Percentiles rank a stretch among this genome's conserved stretches.
Conservation (phyloP, 2,888 invertebrate species). For the Cosmia pyralina region DNA sequence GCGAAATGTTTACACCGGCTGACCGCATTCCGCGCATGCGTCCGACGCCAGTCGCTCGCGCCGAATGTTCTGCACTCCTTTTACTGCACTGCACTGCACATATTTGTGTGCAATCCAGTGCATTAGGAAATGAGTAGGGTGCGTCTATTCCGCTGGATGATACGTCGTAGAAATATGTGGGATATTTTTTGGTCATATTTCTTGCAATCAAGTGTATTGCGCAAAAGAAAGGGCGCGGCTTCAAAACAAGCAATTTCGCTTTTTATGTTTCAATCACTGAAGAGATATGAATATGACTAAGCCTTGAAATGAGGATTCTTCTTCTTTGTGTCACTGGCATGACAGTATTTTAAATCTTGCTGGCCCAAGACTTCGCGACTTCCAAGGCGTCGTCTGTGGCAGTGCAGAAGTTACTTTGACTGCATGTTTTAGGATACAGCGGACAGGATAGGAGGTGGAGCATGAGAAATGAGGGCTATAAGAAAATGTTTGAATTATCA, state of each 20-base stretch:
- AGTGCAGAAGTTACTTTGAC: background rate
- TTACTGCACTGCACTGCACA: slow-evolving; percentile 59
- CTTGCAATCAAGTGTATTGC: background rate
- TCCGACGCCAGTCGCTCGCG: slow-evolving; percentile 63
- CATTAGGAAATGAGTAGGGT: slow-evolving; percentile 63
- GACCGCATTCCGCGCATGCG: slow-evolving; percentile 80
- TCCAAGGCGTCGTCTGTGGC: background rate
- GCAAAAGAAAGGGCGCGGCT: no score
- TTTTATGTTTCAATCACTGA: background rate
- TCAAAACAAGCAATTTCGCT: background rate
- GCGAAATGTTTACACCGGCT: slow-evolving; percentile 71
- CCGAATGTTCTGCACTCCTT: slow-evolving; percentile 63
- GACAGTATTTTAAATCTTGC: background rate
- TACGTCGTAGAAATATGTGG: slow-evolving; percentile 3
- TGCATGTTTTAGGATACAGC: background rate
- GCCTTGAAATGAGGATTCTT: background rate
- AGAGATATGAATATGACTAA: background rate
- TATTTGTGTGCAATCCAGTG: slow-evolving; percentile 60
- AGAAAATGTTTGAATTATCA: background rate
- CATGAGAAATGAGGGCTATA: background rate
- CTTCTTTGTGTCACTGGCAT: background rate
- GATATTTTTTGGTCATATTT: background rate
- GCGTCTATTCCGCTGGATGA: slow-evolving; percentile 47
- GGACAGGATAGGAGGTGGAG: background rate
- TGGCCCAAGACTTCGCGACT: background rate